Evolutionary conservation across 2,113 vertebrate species (phyloP).

Genomic region (Megalops atlanticus): DNA sequence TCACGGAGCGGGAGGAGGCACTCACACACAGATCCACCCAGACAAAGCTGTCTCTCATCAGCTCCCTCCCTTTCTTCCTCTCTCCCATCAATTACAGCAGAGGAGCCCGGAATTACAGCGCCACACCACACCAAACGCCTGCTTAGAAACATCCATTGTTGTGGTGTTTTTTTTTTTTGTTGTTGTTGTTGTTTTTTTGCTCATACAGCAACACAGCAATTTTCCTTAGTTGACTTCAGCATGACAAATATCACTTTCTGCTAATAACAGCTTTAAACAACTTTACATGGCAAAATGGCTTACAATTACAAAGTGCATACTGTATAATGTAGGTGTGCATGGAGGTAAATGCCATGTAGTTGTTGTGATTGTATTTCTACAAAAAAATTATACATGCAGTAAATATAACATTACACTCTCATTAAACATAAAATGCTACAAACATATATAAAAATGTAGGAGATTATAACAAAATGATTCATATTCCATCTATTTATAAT

Average conservation of each 20-base stretch:
- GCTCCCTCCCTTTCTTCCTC: not conserved
- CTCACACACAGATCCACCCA: not conserved
- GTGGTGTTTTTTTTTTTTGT: no score
- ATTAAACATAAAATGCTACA: no score
- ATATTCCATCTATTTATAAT: no score
- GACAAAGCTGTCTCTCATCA: not conserved
- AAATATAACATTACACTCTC: no score
- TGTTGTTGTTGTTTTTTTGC: not conserved
- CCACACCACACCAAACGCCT: constrained; percentile 3
- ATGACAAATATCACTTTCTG: not conserved
- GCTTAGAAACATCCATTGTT: constrained; percentile 16
- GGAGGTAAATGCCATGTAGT: not conserved
- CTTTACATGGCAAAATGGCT: constrained; percentile 13
- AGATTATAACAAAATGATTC: no score
- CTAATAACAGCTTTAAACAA: constrained; percentile 17
- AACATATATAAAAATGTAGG: no score
- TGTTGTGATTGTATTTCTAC: not conserved
- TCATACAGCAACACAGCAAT: not conserved
- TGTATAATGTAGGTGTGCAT: not conserved
- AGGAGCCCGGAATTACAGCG: constrained; percentile 19
- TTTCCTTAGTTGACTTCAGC: not conserved
- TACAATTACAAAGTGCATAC: not conserved
- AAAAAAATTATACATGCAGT: no score
- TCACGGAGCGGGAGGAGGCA: not conserved
- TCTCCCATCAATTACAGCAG: constrained; percentile 24